Base-by-base conservation (phyloP, 2,888 invertebrate genomes). In the Gari tellinella region DNA sequence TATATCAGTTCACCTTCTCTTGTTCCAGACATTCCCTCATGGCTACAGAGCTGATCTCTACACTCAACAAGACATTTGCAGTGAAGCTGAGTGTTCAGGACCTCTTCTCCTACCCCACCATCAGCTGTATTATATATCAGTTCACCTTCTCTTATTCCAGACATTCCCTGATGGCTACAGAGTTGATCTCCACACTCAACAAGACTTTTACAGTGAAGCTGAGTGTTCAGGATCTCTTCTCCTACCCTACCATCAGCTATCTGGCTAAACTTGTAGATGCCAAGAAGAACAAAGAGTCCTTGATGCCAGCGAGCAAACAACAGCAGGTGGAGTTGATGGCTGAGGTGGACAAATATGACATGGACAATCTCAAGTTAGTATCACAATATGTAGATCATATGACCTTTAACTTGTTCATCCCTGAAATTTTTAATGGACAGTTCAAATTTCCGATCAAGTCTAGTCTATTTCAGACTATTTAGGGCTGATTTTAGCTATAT, bases 161-260 rank as follows among this genome's bases (percentile, higher is more conserved):
- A 5, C 92, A 92, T 69, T 92, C 92, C 5, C 85, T 92, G 17
- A 80, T 92, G 56, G 92, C 92, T n/a, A 89, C 91, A 45, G 88
- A 90, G 66, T 85, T 92, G 19, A 83, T 92, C 60, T 80, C 75
- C 46, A 82, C 82, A 57, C 79, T 91, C 8, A 81, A 80, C 19
- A 82, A 84, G 10, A 81, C 84, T 61, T 91, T 92, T 81, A 78
- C 76, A 5, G 69, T 88, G 0, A 83, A 86, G 46, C 58, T 92
- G 63, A 79, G 87, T 19, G 92, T 92, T 48, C 84, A 86, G 51
- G 92, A 92, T 60, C 81, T 92, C 51, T 92, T 92, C 73, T 69
- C 81, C 19, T 87, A 90, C 62, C 90, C 92, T 10, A 91, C 92
- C 5, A 88, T 92, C 38, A 82, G 83, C 25, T 80, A 80, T 23